phyloP scores from a whole-genome alignment of 2,888 invertebrate genomes.

The Tuberolachnus salignus region DNA sequence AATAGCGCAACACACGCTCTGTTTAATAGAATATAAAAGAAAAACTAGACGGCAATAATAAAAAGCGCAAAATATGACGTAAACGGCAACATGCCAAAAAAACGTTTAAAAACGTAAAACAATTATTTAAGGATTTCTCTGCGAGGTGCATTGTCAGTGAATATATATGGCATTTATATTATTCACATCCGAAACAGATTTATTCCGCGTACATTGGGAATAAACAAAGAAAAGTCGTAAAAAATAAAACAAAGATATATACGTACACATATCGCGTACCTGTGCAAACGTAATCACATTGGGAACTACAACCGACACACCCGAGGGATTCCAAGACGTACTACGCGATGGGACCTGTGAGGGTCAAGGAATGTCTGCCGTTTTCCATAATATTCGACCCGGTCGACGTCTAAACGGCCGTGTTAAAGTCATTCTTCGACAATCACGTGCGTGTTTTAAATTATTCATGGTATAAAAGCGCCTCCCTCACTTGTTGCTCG shows the following conservation, averaged over 20 bases:
- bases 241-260: background rate
- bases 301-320: background rate
- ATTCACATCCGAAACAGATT: too few species aligned
- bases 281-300: too few species aligned
- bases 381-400: conserved; percentile 28
- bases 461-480: conserved; percentile 24
- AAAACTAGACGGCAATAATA: too few species aligned
- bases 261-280: too few species aligned
- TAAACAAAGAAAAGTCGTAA: background rate
- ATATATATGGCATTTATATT: too few species aligned
- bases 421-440: conserved; percentile 23
- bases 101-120: too few species aligned
- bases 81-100: too few species aligned
- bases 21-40: too few species aligned
- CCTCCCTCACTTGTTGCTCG: conserved; percentile 38
- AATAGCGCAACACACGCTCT: too few species aligned
- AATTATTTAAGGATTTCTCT: too few species aligned
- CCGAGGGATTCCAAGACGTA: background rate
- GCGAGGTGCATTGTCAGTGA: too few species aligned
- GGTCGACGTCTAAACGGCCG: conserved; percentile 15
- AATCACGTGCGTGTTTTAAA: conserved; percentile 39
- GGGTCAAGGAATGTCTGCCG: conserved; percentile 11
- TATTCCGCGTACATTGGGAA: background rate
- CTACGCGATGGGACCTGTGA: background rate
- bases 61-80: too few species aligned